Base-by-base conservation (phyloP, 2,797 vertebrate species). In the Amblyraja radiata region DNA sequence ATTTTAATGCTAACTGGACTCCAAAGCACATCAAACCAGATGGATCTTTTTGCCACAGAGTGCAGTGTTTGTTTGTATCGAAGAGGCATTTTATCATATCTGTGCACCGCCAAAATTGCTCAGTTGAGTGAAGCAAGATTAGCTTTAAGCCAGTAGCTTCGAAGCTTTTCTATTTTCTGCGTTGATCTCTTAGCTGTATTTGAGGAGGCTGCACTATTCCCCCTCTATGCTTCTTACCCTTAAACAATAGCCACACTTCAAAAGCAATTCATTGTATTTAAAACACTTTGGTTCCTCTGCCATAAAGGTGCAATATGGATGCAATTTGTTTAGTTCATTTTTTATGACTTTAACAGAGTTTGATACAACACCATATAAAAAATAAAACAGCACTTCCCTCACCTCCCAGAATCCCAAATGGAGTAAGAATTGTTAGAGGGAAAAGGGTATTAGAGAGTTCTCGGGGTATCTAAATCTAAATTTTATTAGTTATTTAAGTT, bases 1-100 rank as follows among this genome's bases (percentile, higher is more conserved):
- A 92, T 92, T 92, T 92, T 92, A 92, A 92, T 92, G 28, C 71
- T n/a, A 92, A 92, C 71, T 13, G 71, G 71, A 91, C 88, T 73
- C 88, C 36, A 46, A 73, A 73, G 68, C 68, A 92, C 73, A 25
- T 92, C 23, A 46, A 76, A 54, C 39, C 39, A 74, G 36, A 73
- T 39, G 71, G 90, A 76, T 74, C 39, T 90, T 54, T 54, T 76
- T 68, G 84, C 61, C 63, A 68, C 68, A n/a, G 71, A 92, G 54
- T 16, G 39, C 46, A 32, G 14, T 54, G 58, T n/a, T 74, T 58
- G 25, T 28, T 73, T 73, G 65, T n/a, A 92, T 54, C 39, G 39
- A 54, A 92, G 46, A 46, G 71, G 73, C 13, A 76, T 46, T n/a
- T 92, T 92, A 9, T 92, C 39, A 74, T 28, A 91, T 71, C 36